Base-by-base conservation (phyloP, 2,888 invertebrate species). In the Ochropleura leucogaster region DNA sequence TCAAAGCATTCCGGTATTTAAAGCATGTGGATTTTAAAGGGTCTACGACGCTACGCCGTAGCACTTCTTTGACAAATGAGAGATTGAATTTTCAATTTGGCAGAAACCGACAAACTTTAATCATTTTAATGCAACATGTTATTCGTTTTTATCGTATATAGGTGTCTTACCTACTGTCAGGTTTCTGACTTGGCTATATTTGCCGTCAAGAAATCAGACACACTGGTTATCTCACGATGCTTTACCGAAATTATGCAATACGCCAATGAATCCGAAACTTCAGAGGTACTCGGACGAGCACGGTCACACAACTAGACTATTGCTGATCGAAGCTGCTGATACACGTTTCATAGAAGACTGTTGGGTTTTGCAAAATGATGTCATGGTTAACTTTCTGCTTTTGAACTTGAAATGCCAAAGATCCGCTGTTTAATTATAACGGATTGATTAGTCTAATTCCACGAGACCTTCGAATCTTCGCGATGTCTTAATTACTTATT, bases 401-500 rank as follows among this genome's bases (percentile, higher is more conserved):
- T 64, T 65, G 60, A 68, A 80, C 81, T 85, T 78, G 85, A 76
- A 47, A 83, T 65, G 62, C 68, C 72, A 83, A 71, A 68, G 53
- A 74, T 59, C 44, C 59, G 46, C 30, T 63, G 30, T 72, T 42
- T 51, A 75, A 65, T 60, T 59, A 70, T 40, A 68, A 71, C 47
- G 49, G 46, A 70, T 76, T 72, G 51, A 75, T 62, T 49, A 69
- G 63, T 47, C 62, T 74, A 68, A 74, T 71, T 70, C 47, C n/a
- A 49, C 68, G n/a, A 67, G 73, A 77, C 77, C 82, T 78, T 78
- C 72, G 30, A 77, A 80, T 75, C 55, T 66, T 68, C 53, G 64
- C 60, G 59, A 76, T 76, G 53, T 73, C 63, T 76, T 64, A 83
- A 78, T 76, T 83, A 77, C 49, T 47, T 67, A 55, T 81, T 74